phyloP scores from a whole-genome alignment of 2,888 invertebrate genomes.

The Chrysopilus asiliformis region DNA sequence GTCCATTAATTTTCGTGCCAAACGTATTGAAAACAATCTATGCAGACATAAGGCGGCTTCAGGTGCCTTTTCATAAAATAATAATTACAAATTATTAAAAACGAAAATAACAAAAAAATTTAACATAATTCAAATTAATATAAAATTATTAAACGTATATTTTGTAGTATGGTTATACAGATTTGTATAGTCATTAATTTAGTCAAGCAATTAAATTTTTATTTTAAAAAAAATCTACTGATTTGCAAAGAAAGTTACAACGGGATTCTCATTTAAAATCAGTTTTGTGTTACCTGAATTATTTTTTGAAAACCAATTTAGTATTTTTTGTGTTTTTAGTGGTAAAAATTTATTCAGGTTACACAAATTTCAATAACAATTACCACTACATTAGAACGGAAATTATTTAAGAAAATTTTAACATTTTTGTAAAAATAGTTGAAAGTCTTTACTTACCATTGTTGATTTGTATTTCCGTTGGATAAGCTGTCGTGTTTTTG shows the following conservation, averaged over 20 bases:
- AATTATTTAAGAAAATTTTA: constrained; percentile 6
- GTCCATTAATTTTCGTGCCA: constrained; percentile 36
- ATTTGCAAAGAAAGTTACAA: too few species aligned
- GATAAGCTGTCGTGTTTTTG: constrained; percentile 90
- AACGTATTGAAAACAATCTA: constrained; percentile 55
- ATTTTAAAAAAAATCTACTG: too few species aligned
- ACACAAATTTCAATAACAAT: constrained; percentile 5
- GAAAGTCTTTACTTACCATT: constrained; percentile 62
- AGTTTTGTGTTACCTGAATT: too few species aligned
- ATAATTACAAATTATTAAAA: constrained; percentile 11
- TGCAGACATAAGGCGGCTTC: constrained; percentile 54
- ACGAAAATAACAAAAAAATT: constrained; percentile 16
- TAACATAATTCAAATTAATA: constrained; percentile 12
- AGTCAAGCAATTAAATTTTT: too few species aligned
- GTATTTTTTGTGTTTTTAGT: neutral
- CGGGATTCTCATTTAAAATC: too few species aligned
- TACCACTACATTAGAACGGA: constrained; percentile 2
- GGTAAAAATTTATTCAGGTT: constrained; percentile 11
- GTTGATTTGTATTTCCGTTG: constrained; percentile 95
- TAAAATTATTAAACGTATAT: too few species aligned
- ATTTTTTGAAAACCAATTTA: constrained; percentile 4
- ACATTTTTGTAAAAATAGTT: neutral
- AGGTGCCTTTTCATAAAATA: constrained; percentile 42
- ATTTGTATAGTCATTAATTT: too few species aligned
- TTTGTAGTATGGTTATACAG: too few species aligned